Evolutionary conservation across 2,797 vertebrate species (phyloP).

Genomic region (Adelosebastes latens): DNA sequence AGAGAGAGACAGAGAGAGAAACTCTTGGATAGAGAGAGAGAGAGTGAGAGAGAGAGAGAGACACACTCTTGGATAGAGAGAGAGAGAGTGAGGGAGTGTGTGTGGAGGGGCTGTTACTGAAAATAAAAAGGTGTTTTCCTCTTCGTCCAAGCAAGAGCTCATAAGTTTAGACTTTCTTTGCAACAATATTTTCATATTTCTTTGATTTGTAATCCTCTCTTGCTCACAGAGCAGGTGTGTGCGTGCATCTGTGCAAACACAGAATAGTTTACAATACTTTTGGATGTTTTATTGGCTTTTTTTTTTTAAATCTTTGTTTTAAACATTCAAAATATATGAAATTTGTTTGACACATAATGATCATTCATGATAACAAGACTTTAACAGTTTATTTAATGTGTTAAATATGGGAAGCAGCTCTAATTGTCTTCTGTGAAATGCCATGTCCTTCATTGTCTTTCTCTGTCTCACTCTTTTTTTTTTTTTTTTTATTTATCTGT

Average conservation of each 20-base stretch:
- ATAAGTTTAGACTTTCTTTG: conserved; percentile 14
- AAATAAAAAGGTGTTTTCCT: conserved; percentile 45
- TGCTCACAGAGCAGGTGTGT: conserved; percentile 42
- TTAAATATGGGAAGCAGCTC: not conserved
- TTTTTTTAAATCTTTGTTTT: not conserved
- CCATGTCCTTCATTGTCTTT: conserved; percentile 8
- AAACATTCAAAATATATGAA: not conserved
- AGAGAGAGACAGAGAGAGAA: not conserved
- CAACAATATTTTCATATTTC: conserved; percentile 4
- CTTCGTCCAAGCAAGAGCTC: conserved; percentile 11
- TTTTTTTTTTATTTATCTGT: not conserved
- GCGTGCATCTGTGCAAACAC: not conserved
- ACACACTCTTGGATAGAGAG: not conserved
- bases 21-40: not conserved
- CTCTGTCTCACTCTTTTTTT: conserved; percentile 2
- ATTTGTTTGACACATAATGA: not conserved
- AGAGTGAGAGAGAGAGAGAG: conserved; percentile 7
- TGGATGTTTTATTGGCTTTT: not conserved
- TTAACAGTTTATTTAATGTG: not conserved
- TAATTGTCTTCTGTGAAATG: conserved; percentile 16
- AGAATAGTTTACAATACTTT: not conserved
- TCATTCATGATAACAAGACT: not conserved
- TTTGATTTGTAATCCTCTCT: not conserved
- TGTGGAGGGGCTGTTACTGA: conserved; percentile 3
- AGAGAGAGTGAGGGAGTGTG: not conserved